Base-by-base conservation (phyloP, 1,140 invertebrate species). In the Hirudo medicinalis region DNA sequence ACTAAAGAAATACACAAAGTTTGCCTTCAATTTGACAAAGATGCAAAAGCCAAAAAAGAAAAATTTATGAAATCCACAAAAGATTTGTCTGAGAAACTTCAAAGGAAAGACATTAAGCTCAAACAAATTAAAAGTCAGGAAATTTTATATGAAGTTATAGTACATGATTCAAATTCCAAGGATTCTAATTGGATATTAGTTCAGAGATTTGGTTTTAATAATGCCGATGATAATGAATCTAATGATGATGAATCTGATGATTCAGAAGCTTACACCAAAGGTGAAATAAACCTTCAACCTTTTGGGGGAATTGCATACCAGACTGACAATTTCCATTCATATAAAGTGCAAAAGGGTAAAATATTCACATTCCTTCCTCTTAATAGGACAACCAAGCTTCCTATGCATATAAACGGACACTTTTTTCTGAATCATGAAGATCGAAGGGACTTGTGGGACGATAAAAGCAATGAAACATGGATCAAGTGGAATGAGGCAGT, bases 341-440 rank as follows among this genome's bases (percentile, higher is more conserved):
- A 36, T 54, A 32, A 29, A 32, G 22, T 43, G 54, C 19, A 20
- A 25, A 22, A 11, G 9, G 43, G 43, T 49, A 76, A 75, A 67
- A 75, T 75, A 11, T 80, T 78, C 74, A 80, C 79, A 70, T 78
- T 78, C 72, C 74, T 81, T 15, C 80, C 80, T 27, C 72, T 80
- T 8, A 78, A 79, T 36, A 71, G 77, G 17, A 49, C 73, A 25
- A 79, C 78, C 19, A 74, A 75, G 17, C 67, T 81, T 13, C 79
- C 79, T n/a, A 72, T 78, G 27, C 77, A 80, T 67, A 75, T 80
- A 15, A 79, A 81, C 76, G 80, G 78, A 0, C 76, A 79, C 70
- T 81, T 81, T 76, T 77, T 77, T 49, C 67, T 81, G 22, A 78
- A 78, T 68, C 75, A 78, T 69, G 79, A 80, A 73, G 72, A 76